These are phyloP conservation scores for Dendroctonus ponderosae DNA, from an alignment of 1,140 invertebrate species.

Conservation along the genomic window DNA sequence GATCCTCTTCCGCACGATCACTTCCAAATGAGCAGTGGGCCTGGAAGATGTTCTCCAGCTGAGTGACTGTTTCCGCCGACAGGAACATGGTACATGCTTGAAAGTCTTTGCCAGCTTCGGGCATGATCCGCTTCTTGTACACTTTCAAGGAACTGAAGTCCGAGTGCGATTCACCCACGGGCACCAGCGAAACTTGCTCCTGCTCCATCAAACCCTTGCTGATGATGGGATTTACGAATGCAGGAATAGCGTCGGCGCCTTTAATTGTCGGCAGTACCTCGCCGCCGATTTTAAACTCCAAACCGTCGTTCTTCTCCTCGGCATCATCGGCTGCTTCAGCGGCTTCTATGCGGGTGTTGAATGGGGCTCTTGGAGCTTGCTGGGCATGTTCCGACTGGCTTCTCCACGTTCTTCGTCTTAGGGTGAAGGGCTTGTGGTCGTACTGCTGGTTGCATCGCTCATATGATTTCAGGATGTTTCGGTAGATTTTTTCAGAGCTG, in stretches of 20 bases:
- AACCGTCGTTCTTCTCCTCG: constrained; percentile 47
- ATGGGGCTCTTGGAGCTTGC: too few species aligned
- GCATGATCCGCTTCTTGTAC: constrained; percentile 43
- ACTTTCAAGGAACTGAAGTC: constrained; percentile 51
- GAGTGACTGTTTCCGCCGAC: constrained; percentile 13
- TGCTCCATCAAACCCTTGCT: constrained; percentile 39
- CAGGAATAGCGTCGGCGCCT: constrained; percentile 41
- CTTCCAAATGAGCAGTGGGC: constrained; percentile 10
- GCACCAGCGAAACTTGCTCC: constrained; percentile 49
- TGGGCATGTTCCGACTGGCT: too few species aligned
- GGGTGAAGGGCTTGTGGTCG: neutral
- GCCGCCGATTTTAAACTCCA: constrained; percentile 49
- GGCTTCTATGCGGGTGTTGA: too few species aligned
- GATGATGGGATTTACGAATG: constrained; percentile 35
- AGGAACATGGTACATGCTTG: constrained; percentile 18
- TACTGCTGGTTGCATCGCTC: constrained; percentile 33
- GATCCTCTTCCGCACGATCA: constrained; percentile 12
- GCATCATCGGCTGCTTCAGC: neutral
- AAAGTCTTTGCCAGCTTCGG: constrained; percentile 22
- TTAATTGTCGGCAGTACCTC: constrained; percentile 42
- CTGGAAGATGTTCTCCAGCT: constrained; percentile 17
- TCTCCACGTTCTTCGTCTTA: too few species aligned
- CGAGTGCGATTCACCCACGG: constrained; percentile 47
- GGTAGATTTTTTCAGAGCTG: constrained; percentile 35
- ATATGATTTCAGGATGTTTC: constrained; percentile 42